Percentiles rank a stretch among this genome's conserved stretches.
These are phyloP conservation scores for Theonella swinhoei DNA, from an alignment of 37 sponge, comb jelly and placozoan species.

Conservation along the genomic window DNA sequence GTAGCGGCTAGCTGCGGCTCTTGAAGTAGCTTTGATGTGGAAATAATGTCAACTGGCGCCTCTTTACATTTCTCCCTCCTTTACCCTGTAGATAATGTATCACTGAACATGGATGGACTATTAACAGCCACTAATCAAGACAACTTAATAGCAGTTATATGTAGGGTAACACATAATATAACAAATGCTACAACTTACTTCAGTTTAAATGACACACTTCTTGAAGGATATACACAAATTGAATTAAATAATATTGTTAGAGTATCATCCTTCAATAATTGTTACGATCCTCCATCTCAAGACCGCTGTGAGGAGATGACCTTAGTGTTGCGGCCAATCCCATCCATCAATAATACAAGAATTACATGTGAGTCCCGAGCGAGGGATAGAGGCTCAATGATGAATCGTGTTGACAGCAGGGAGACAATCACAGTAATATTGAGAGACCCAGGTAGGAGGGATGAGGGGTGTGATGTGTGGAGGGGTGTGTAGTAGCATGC, in stretches of 20 bases:
- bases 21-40: not conserved
- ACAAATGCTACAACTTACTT: not conserved
- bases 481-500: too few relatives aligned
- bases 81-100: not conserved
- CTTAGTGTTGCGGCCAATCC: not conserved
- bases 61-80: not conserved
- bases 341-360: not conserved
- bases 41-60: not conserved
- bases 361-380: not conserved
- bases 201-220: not conserved
- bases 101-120: not conserved
- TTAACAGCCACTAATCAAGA: not conserved
- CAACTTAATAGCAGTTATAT: not conserved
- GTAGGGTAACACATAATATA: not conserved
- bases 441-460: not conserved
- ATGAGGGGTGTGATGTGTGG: too few relatives aligned
- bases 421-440: not conserved
- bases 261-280: not conserved
- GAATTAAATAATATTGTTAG: not conserved
- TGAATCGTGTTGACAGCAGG: not conserved
- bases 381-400: not conserved
- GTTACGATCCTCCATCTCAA: not conserved
- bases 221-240: not conserved
- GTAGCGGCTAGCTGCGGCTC: not conserved
- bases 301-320: not conserved